Evolutionary conservation across 2,888 invertebrate genomes (phyloP), one percentile per base, ranked within the genome.

Genomic region (Diploptera punctata): DNA sequence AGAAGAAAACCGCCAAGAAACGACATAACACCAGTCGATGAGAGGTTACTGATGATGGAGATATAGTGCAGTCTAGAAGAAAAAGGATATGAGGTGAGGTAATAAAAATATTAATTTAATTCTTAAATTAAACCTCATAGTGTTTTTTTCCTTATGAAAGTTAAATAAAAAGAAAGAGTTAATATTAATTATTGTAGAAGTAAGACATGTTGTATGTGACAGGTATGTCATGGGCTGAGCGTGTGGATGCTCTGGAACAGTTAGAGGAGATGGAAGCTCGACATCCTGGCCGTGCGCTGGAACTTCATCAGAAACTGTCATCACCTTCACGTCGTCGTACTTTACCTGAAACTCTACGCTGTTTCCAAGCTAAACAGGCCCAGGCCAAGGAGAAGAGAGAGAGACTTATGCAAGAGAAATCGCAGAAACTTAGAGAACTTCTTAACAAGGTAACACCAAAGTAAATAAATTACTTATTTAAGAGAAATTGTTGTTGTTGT

Each of bases 271-370:
- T 94, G 26, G 93, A 93, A 0, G 92, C 93, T 0, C 88, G 97
- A n/a, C 94, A 95, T 81, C 98, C 98, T 0, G 98, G 96, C 68
- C 88, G 97, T 69, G 97, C 96, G 0, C 89, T 95, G 73, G 95
- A 97, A 77, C 86, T 98, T 57, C 98, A 98, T 82, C 96, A 97
- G 77, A 98, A 98, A 81, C 84, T 99, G 0, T 96, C 96, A 0
- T 95, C 95, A 61, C 97, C 97, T 0, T 93, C 95, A 1, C 87
- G 95, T n/a, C 89, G 93, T 70, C 87, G 93, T 47, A 92, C 93
- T n/a, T 80, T 94, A n/a, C 91, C 93, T 29, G 94, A 94, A 80
- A 94, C 95, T 0, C 82, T 95, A 21, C 84, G 88, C 74, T 86
- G 88, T 73, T 93, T 96, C 77, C 95, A 97, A 82, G 93, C 93